phyloP scores from a whole-genome alignment of 2,113 vertebrate genomes.

The Recurvirostra avosetta region DNA sequence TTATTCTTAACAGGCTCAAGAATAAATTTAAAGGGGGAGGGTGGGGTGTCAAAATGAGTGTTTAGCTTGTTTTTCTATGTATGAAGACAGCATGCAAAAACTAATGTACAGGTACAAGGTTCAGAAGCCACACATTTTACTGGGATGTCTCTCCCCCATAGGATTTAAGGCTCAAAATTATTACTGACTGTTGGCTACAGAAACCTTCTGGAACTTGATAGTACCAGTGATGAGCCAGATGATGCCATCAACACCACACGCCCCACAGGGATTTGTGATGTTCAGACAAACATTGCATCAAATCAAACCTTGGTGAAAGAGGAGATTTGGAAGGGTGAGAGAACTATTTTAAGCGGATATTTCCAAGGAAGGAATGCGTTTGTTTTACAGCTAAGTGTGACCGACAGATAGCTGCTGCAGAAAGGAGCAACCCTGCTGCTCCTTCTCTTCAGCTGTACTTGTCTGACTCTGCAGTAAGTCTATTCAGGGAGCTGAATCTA shows the following conservation, averaged over 20 bases:
- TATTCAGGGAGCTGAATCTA: background rate
- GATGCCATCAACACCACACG: background rate
- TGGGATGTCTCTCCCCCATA: background rate
- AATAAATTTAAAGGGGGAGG: background rate
- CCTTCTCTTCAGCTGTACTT: background rate
- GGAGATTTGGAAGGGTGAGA: background rate
- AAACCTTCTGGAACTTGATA: background rate
- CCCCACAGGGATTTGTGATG: background rate
- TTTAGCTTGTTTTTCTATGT: background rate
- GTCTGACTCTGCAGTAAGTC: background rate
- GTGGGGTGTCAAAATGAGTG: background rate
- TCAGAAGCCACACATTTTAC: background rate
- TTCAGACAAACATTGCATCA: background rate
- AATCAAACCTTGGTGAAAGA: background rate
- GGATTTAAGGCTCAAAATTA: background rate
- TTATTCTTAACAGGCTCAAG: background rate
- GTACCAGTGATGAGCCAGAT: background rate
- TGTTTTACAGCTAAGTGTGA: background rate
- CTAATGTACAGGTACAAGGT: background rate
- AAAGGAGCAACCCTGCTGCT: background rate
- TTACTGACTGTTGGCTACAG: background rate
- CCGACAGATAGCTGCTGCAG: background rate
- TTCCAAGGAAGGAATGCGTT: background rate
- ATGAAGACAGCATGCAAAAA: background rate
- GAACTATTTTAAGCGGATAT: background rate